A percentile compares a stretch with the other conserved stretches of the same genome.
phyloP scores from a whole-genome alignment of 1,140 invertebrate genomes.

The Acromyrmex charruanus region DNA sequence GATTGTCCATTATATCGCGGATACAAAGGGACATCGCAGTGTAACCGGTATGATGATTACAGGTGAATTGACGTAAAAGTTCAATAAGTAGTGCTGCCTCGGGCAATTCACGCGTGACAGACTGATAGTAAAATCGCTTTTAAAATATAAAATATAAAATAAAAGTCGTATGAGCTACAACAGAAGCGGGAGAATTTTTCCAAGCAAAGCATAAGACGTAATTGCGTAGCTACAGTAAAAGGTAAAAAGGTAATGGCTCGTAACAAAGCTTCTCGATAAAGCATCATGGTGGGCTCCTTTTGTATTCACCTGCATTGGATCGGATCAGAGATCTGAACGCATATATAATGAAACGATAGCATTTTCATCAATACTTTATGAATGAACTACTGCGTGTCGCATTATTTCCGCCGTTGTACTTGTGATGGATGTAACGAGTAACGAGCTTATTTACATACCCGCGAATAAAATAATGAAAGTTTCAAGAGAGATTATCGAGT shows the following conservation, averaged over 20 bases:
- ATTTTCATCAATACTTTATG: slow-evolving; percentile 70
- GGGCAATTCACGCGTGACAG: not conserved
- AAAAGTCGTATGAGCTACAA: not conserved
- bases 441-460: slow-evolving; percentile 42
- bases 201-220: slow-evolving; percentile 25
- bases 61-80: slow-evolving; percentile 30
- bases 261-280: slow-evolving; percentile 72
- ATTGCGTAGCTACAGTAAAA: slow-evolving; percentile 32
- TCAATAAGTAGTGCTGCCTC: slow-evolving; percentile 28
- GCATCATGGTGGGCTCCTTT: slow-evolving; percentile 51
- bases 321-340: not conserved
- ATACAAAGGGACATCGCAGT: not conserved
- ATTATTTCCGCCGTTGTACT: not conserved
- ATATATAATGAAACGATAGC: slow-evolving; percentile 20
- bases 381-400: slow-evolving; percentile 13
- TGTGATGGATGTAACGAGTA: slow-evolving; percentile 16
- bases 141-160: not conserved
- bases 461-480: slow-evolving; percentile 52
- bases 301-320: not conserved
- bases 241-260: slow-evolving; percentile 62
- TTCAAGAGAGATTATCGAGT: slow-evolving; percentile 44
- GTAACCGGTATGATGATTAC: slow-evolving; percentile 21
- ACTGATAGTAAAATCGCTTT: slow-evolving; percentile 31
- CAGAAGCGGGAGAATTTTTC: slow-evolving; percentile 15
- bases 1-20: not conserved